Percentiles rank a stretch among this genome's conserved stretches.
Conservation (phyloP, 2,797 vertebrate species). For the Tachyglossus aculeatus region DNA sequence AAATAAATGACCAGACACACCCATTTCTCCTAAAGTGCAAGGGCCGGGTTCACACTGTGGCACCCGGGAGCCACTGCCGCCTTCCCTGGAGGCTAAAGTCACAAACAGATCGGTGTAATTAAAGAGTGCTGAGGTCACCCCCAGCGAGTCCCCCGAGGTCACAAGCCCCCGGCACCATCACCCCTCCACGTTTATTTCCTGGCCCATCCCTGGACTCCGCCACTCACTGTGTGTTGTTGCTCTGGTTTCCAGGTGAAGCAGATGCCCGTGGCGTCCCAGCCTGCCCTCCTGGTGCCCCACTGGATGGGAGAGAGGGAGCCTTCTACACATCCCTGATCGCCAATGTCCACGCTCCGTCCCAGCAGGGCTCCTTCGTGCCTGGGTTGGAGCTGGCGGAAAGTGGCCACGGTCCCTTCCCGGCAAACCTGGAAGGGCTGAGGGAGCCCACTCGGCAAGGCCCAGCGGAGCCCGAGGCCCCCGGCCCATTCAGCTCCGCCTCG, state of each 20-base stretch:
- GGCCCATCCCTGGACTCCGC: too few species aligned
- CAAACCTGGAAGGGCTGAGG: slow-evolving; percentile 70
- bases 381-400: slow-evolving; percentile 81
- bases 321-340: slow-evolving; percentile 94
- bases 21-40: too few species aligned
- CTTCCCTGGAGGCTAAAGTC: too few species aligned
- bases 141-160: too few species aligned
- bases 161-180: too few species aligned
- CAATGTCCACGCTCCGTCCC: slow-evolving; percentile 76
- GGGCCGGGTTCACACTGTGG: too few species aligned
- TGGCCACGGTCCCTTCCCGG: slow-evolving; percentile 52
- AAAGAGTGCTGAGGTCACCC: too few species aligned
- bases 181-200: too few species aligned
- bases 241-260: slow-evolving; percentile 76
- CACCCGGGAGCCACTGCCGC: too few species aligned
- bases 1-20: too few species aligned
- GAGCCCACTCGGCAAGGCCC: slow-evolving; percentile 77
- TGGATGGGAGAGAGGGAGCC: slow-evolving; percentile 78
- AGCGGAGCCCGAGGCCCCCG: slow-evolving; percentile 77
- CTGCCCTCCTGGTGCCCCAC: slow-evolving; percentile 65
- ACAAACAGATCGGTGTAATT: too few species aligned
- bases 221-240: slow-evolving; percentile 15
- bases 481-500: slow-evolving; percentile 86
- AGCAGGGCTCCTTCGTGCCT: slow-evolving; percentile 82
- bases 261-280: slow-evolving; percentile 70